Base-by-base conservation (phyloP, 2,888 invertebrate species). In the Drymonia ruficornis region DNA sequence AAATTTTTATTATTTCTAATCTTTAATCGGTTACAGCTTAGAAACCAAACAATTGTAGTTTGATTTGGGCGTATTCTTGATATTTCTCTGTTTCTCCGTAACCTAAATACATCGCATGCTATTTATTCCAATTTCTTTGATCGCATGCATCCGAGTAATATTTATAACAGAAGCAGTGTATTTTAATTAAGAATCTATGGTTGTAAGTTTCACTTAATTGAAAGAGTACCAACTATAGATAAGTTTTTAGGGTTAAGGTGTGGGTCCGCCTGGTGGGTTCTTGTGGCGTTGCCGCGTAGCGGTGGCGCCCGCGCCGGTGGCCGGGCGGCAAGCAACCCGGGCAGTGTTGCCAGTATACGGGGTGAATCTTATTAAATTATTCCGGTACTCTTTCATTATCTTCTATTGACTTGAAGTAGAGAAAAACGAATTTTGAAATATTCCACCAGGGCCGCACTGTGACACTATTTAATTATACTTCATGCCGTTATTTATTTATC, bases 401-500 rank as follows among this genome's bases (percentile, higher is more conserved):
- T 13, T 36, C 13, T 8, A 13, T 49, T 47, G 0, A 28, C n/a
- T 47, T 49, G 42, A 38, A 48, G 8, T 50, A 49, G 18, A 19
- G 12, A 23, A 19, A 49, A 45, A 49, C 44, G 49, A 53, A 38
- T 49, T 53, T 52, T 38, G 44, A 18, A 45, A 13, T 36, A 5
- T 19, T 13, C 29, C 19, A 31, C 67, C 67, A 55, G 67, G 63
- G 53, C 47, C 47, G 1, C 23, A 19, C 31, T 42, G 11, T 9
- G 3, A 18, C 42, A 11, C 11, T 42, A n/a, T 15, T 5, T 15
- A n/a, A 38, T 38, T 15, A 38, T 38, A 23, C 7, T 1, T 23
- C 7, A 23, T 23, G 23, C 23, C 7, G 23, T 23, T 23, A 23
- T 23, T 23, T n/a, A 2, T 23, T 23, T 23, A 7, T 23, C 23